Evolutionary conservation across 1,140 invertebrate genomes (phyloP).

Genomic region (Drosophila sechellia): DNA sequence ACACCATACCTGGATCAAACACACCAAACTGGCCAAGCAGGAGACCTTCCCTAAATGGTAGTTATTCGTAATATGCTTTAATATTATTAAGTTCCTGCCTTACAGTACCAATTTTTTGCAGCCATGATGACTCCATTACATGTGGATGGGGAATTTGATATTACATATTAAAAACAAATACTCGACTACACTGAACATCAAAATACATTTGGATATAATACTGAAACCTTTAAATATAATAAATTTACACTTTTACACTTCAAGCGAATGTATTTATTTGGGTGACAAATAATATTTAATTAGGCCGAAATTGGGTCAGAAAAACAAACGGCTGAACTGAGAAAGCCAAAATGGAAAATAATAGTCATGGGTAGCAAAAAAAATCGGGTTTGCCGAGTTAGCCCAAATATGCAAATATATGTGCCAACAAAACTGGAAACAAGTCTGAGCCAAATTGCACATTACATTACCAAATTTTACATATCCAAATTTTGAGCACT

Average conservation of each 20-base stretch:
- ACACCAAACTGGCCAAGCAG: too few relatives aligned
- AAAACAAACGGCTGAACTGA: slow-evolving; percentile 22
- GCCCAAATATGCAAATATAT: slow-evolving; percentile 82
- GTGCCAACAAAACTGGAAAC: slow-evolving; percentile 52
- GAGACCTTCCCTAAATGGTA: too few relatives aligned
- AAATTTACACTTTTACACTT: slow-evolving; percentile 1
- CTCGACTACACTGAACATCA: too few relatives aligned
- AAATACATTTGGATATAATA: not conserved
- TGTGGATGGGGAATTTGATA: too few relatives aligned
- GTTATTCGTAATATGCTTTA: too few relatives aligned
- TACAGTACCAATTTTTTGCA: too few relatives aligned
- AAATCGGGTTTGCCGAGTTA: slow-evolving; percentile 59
- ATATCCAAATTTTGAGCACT: too few relatives aligned
- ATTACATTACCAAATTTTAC: too few relatives aligned
- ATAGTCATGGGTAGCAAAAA: slow-evolving; percentile 43
- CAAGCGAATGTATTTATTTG: slow-evolving; percentile 1
- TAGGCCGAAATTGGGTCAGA: slow-evolving; percentile 41
- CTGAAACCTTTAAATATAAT: not conserved
- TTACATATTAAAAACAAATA: too few relatives aligned
- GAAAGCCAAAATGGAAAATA: slow-evolving; percentile 29
- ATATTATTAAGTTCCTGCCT: too few relatives aligned
- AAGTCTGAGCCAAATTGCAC: slow-evolving; percentile 64
- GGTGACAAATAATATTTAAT: slow-evolving; percentile 46
- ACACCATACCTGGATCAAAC: too few relatives aligned
- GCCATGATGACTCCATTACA: too few relatives aligned